Base-by-base conservation (phyloP, 2,888 invertebrate species). In the Suillia variegata region DNA sequence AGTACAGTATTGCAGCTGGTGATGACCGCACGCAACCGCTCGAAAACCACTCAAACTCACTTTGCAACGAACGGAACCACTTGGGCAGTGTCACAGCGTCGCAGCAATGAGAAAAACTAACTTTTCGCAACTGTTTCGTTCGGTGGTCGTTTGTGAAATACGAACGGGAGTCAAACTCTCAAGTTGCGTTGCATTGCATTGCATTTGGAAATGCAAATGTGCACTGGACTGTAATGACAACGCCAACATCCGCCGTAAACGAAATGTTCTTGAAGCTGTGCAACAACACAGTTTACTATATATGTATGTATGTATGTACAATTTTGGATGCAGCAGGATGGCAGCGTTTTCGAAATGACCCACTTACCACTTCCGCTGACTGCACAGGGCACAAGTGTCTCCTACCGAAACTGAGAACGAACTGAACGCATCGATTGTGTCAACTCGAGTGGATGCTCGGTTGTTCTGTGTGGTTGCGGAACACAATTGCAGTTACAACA, bases 341-440 rank as follows among this genome's bases (percentile, higher is more conserved):
- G 15, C 38, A 38, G n/a, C 38, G 38, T 38, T 26, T 48, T 48
- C 53, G 58, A 53, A 48, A 53, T 34, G 58, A 26, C 10, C 10
- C 38, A 38, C 4, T 38, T 38, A n/a, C n/a, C n/a, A n/a, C 4
- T 38, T 10, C 38, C 15, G 38, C 38, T 38, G n/a, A 31, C n/a
- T n/a, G n/a, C n/a, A n/a, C n/a, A n/a, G n/a, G n/a, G n/a, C n/a
- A n/a, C n/a, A n/a, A n/a, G n/a, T n/a, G n/a, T n/a, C n/a, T n/a
- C n/a, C n/a, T n/a, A n/a, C n/a, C 26, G 26, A 26, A 26, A 26
- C 6, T 26, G 38, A 13, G 6, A 3, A 38, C 3, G n/a, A 51
- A 24, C 26, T 51, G 10, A 53, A 20, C 53, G 53, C 53, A 53
- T 53, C 53, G 53, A 53, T 53, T 53, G 53, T 53, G 53, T 53